Percentiles rank a stretch among this genome's conserved stretches.
phyloP scores from a whole-genome alignment of 2,888 invertebrate species.

The Sepioteuthis lessoniana region DNA sequence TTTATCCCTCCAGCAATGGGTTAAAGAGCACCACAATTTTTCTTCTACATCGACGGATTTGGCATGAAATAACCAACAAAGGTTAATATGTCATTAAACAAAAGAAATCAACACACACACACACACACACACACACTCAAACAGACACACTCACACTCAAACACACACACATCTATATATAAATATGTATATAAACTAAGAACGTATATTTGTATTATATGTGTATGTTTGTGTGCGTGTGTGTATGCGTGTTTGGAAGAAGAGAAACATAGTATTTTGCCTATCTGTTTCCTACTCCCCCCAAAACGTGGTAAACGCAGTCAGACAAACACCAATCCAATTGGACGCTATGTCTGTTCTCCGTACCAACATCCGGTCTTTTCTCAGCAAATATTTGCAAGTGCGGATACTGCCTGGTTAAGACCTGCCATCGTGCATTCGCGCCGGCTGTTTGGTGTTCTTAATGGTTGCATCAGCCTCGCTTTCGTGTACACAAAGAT shows the following conservation, averaged over 20 bases:
- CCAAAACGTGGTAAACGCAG: not conserved
- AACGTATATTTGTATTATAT: not conserved
- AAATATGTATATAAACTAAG: not conserved
- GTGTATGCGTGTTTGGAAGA: not conserved
- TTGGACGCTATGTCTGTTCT: not conserved
- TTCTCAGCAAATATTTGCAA: not conserved
- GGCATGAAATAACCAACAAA: too few species aligned
- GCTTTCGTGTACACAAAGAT: not conserved
- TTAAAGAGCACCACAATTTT: too few species aligned
- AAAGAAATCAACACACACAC: too few species aligned
- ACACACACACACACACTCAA: too few species aligned
- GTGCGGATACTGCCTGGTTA: not conserved
- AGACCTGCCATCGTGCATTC: not conserved
- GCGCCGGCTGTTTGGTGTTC: not conserved
- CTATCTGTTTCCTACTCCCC: not conserved
- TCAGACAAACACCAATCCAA: not conserved
- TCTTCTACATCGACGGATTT: too few species aligned
- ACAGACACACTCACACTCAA: too few species aligned
- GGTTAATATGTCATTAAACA: too few species aligned
- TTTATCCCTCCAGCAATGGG: too few species aligned
- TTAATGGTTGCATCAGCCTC: slow-evolving; percentile 10
- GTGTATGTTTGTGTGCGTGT: not conserved
- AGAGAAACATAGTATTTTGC: too few species aligned
- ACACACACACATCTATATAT: not conserved
- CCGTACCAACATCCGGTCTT: not conserved